Evolutionary conservation across 2,888 invertebrate species (phyloP).

Genomic region (Sipha maydis): DNA sequence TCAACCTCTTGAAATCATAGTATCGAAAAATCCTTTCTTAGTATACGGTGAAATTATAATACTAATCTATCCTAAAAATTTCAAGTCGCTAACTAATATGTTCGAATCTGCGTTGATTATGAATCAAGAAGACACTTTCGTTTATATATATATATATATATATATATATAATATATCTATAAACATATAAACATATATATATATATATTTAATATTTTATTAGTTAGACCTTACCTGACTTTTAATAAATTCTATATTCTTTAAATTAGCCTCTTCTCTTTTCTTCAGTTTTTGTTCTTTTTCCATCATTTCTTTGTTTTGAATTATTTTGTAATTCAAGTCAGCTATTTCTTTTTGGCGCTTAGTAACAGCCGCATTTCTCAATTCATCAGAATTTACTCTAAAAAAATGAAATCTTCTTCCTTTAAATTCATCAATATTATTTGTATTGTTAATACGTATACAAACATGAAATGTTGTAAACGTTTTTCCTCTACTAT

Average conservation of each 20-base stretch:
- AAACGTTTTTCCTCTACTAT: constrained; percentile 48
- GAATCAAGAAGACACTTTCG: too few species aligned
- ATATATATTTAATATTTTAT: neutral
- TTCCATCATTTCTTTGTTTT: constrained; percentile 18
- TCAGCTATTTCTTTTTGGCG: neutral
- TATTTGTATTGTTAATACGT: neutral
- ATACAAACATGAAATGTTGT: constrained; percentile 37
- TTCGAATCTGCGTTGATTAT: too few species aligned
- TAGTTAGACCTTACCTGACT: neutral
- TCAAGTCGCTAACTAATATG: too few species aligned
- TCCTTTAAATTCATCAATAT: too few species aligned
- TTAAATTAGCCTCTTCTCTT: neutral
- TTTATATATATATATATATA: too few species aligned
- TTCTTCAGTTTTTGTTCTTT: constrained; percentile 18
- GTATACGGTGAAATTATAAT: too few species aligned
- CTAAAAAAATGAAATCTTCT: neutral
- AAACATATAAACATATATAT: too few species aligned
- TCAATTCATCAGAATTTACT: constrained; percentile 41
- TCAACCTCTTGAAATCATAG: too few species aligned
- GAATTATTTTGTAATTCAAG: constrained; percentile 30
- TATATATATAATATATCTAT: too few species aligned
- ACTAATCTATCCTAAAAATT: too few species aligned
- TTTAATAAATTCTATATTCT: constrained; percentile 9
- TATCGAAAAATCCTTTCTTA: too few species aligned
- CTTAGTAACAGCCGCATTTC: neutral